Evolutionary conservation across 1,140 invertebrate genomes (phyloP).

Genomic region (Trachelipus rathkii): DNA sequence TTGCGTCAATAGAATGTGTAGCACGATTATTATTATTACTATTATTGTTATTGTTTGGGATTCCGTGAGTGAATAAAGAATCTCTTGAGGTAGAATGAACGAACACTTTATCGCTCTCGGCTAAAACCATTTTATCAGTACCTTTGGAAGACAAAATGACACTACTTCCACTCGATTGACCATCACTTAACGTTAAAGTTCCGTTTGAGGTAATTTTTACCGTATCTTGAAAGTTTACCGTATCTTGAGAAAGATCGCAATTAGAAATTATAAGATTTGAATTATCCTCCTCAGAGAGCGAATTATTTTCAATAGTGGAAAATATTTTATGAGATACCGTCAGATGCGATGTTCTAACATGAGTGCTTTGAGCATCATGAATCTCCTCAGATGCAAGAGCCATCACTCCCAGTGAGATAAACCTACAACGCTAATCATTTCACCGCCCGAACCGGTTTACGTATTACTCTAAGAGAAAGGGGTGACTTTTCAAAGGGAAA

Average conservation of each 20-base stretch:
- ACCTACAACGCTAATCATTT: neutral
- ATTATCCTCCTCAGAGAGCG: neutral
- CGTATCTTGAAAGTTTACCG: neutral
- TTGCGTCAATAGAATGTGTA: neutral
- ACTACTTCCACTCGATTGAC: neutral
- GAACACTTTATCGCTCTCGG: neutral
- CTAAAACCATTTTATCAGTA: slow-evolving; percentile 10
- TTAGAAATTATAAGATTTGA: neutral
- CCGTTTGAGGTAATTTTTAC: neutral
- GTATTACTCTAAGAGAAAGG: neutral
- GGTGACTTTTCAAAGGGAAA: no score
- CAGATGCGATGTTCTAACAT: neutral
- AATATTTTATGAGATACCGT: neutral
- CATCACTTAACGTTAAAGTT: neutral
- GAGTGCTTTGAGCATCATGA: neutral
- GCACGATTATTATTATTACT: neutral
- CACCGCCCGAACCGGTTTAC: neutral
- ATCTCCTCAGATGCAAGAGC: neutral
- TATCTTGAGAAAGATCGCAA: neutral
- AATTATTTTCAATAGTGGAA: neutral
- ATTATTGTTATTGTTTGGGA: neutral
- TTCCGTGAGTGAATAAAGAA: neutral
- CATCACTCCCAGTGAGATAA: neutral
- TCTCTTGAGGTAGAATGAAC: neutral
- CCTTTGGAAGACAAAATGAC: neutral